A percentile compares a stretch with the other conserved stretches of the same genome.
Evolutionary conservation across 1,140 invertebrate species (phyloP).

Genomic region (Apis laboriosa): DNA sequence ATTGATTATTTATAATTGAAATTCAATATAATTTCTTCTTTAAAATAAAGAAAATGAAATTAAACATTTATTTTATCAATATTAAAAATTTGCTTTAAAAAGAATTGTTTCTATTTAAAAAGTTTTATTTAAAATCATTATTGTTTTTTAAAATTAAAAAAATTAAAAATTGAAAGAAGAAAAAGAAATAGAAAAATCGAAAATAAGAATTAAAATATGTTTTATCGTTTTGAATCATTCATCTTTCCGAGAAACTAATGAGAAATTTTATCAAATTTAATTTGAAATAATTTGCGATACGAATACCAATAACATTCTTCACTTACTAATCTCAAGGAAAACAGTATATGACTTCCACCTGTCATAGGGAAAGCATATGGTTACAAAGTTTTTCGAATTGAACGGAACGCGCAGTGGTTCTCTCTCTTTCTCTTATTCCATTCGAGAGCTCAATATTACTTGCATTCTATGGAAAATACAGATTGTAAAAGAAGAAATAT

Average conservation of each 20-base stretch:
- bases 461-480: slow-evolving; percentile 35
- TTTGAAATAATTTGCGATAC: slow-evolving; percentile 55
- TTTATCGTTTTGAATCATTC: slow-evolving; percentile 23
- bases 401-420: slow-evolving; percentile 36
- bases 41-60: neutral
- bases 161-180: too few species aligned
- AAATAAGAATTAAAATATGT: neutral
- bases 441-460: slow-evolving; percentile 13
- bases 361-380: slow-evolving; percentile 62
- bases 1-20: neutral
- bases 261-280: slow-evolving; percentile 10
- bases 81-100: neutral
- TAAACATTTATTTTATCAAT: neutral
- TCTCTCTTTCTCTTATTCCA: slow-evolving; percentile 3
- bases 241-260: slow-evolving; percentile 13
- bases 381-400: slow-evolving; percentile 56
- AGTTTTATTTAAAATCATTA: neutral
- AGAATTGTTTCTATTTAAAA: neutral
- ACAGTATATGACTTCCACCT: slow-evolving; percentile 61
- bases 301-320: slow-evolving; percentile 43
- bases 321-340: slow-evolving; percentile 63
- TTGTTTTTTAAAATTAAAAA: neutral
- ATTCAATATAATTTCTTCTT: neutral
- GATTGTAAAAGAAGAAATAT: neutral
- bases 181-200: neutral